Percentiles rank a stretch among this genome's conserved stretches.
These are phyloP conservation scores for Tupaia tana DNA, from an alignment of 2,113 vertebrate species.

Conservation along the genomic window DNA sequence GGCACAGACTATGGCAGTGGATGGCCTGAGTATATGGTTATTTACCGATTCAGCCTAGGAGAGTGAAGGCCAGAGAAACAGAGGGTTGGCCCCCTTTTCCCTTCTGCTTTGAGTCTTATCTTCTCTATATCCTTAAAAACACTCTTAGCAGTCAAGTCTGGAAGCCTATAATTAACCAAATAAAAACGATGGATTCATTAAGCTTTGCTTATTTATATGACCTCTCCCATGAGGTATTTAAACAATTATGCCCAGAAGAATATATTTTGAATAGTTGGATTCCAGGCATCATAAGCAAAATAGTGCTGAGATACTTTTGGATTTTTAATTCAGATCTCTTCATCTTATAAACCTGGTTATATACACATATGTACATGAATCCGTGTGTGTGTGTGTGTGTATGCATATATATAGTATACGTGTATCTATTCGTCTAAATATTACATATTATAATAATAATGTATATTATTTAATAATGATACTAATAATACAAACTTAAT, in stretches of 20 bases:
- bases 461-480: too few species aligned
- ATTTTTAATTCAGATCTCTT: constrained; percentile 25
- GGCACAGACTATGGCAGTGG: not conserved
- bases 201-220: not conserved
- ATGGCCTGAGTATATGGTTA: rapidly evolving
- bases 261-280: not conserved
- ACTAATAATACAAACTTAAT: not conserved
- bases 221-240: not conserved
- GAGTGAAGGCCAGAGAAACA: not conserved
- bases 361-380: not conserved
- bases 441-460: too few species aligned
- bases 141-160: not conserved
- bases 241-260: not conserved
- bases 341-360: not conserved
- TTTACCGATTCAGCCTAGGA: not conserved
- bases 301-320: not conserved
- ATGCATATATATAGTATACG: not conserved
- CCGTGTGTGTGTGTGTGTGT: not conserved
- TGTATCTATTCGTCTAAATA: too few species aligned
- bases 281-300: not conserved
- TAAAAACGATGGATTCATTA: constrained; percentile 5
- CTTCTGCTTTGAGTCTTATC: not conserved
- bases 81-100: not conserved
- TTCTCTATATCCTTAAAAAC: not conserved
- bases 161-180: not conserved